Evolutionary conservation across 2,888 invertebrate species (phyloP).

Genomic region (Dryadula phaetusa): DNA sequence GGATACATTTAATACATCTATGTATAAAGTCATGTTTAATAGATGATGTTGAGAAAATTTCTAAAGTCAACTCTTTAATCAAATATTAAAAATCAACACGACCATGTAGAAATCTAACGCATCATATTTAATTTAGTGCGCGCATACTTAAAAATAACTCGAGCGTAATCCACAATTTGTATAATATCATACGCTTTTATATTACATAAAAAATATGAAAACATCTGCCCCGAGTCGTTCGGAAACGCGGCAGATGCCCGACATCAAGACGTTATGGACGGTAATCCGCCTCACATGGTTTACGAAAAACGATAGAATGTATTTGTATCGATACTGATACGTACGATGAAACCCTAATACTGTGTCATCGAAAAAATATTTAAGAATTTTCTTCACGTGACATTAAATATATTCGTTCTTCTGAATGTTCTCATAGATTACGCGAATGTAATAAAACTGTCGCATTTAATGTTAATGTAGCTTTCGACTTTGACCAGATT

Average conservation of each 20-base stretch:
- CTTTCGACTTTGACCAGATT: constrained; percentile 26
- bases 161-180: constrained; percentile 54
- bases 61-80: neutral
- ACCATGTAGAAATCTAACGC: constrained; percentile 6
- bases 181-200: constrained; percentile 54
- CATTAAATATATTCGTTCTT: constrained; percentile 24
- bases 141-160: constrained; percentile 41
- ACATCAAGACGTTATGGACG: constrained; percentile 78
- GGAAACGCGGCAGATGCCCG: constrained; percentile 70
- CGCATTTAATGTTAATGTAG: constrained; percentile 26
- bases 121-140: constrained; percentile 37
- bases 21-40: neutral
- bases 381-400: constrained; percentile 29
- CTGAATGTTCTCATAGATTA: constrained; percentile 22
- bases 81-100: neutral
- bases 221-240: constrained; percentile 64
- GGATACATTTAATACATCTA: too few relatives aligned
- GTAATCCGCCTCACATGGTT: constrained; percentile 72
- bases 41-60: neutral
- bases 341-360: constrained; percentile 40
- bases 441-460: constrained; percentile 27
- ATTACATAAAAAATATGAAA: constrained; percentile 70
- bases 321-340: constrained; percentile 45
- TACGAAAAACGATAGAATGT: constrained; percentile 66
- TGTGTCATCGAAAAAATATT: constrained; percentile 21